These are phyloP conservation scores for Tanytarsus gracilentus DNA, from an alignment of 2,888 invertebrate species.

Conservation along the genomic window DNA sequence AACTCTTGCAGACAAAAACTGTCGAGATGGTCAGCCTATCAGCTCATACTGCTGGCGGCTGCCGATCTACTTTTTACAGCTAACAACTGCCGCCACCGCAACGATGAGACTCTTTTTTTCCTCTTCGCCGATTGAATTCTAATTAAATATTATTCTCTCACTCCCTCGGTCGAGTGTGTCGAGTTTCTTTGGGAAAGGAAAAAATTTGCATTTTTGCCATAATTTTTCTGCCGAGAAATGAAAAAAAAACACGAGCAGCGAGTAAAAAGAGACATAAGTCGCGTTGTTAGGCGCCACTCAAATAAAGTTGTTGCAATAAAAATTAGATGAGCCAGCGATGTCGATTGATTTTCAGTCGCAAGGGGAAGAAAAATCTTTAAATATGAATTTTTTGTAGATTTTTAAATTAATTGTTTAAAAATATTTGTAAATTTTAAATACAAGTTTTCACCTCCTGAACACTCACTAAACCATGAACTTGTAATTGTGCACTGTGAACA, in stretches of 20 bases:
- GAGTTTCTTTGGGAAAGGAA: not conserved
- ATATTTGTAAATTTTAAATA: no score
- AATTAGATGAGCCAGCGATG: conserved; percentile 1
- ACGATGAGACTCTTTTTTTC: not conserved
- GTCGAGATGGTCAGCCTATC: no score
- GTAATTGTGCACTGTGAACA: no score
- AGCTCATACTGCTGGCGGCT: not conserved
- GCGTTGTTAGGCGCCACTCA: conserved; percentile 19
- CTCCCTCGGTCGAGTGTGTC: not conserved
- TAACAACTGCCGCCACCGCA: not conserved
- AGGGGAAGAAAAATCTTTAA: no score
- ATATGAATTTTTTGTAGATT: no score
- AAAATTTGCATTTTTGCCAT: conserved; percentile 18
- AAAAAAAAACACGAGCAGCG: not conserved
- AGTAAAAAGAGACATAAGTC: no score
- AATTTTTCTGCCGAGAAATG: not conserved
- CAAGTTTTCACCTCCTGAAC: no score
- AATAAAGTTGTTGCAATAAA: conserved; percentile 6
- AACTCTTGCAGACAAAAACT: no score
- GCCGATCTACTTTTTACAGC: not conserved
- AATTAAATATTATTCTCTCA: not conserved
- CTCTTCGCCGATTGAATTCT: conserved; percentile 11
- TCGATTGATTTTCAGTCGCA: not conserved
- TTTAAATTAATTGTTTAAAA: no score
- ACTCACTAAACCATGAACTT: no score